Evolutionary conservation across 2,797 vertebrate genomes (phyloP).

Genomic region (Erethizon dorsatum): DNA sequence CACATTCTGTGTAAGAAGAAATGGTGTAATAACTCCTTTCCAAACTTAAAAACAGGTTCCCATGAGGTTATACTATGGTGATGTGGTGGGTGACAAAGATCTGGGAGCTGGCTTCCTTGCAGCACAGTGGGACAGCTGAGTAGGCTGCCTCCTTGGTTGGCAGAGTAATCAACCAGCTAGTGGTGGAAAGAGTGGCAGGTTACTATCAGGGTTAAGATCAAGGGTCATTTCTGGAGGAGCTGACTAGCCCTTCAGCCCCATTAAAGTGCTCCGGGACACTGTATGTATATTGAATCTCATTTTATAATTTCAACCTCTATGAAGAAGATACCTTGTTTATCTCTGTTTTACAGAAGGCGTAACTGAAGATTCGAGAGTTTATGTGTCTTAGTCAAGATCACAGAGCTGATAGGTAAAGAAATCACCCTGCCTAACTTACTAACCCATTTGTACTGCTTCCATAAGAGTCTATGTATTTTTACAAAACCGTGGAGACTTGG

Average conservation of each 20-base stretch:
- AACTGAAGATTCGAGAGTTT: not conserved
- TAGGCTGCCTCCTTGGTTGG: not conserved
- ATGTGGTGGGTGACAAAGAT: not conserved
- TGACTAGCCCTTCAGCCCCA: not conserved
- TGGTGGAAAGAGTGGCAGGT: not conserved
- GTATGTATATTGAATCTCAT: not conserved
- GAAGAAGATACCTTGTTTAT: not conserved
- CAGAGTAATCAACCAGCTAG: not conserved
- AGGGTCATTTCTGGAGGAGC: not conserved
- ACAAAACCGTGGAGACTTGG: not conserved
- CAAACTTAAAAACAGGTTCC: not conserved
- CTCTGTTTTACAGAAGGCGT: not conserved
- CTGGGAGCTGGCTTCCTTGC: not conserved
- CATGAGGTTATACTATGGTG: not conserved
- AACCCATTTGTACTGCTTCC: not conserved
- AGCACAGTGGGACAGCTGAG: not conserved
- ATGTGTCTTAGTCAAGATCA: not conserved
- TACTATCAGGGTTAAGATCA: not conserved
- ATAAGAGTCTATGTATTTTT: not conserved
- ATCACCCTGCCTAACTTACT: not conserved
- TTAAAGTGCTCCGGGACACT: not conserved
- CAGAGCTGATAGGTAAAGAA: not conserved
- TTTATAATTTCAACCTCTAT: not conserved
- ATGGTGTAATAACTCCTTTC: not conserved
- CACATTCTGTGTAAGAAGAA: constrained; percentile 11